A percentile compares a stretch with the other conserved stretches of the same genome.
Conservation (phyloP, 2,888 invertebrate species). For the Sisyra nigra region DNA sequence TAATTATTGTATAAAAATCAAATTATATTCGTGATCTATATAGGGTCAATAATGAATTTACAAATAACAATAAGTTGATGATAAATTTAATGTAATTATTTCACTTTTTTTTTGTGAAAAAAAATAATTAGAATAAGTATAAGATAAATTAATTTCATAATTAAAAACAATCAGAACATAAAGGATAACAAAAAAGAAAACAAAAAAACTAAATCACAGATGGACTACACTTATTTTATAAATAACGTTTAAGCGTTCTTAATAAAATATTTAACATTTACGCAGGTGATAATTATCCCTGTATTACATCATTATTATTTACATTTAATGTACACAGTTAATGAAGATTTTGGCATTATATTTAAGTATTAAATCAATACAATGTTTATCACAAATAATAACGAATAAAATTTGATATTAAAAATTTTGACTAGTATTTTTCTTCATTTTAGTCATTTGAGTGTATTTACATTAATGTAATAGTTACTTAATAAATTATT, state of each 20-base stretch:
- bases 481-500: constrained; percentile 3
- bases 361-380: background rate
- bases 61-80: background rate
- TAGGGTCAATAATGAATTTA: background rate
- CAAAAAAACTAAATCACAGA: constrained; percentile 6
- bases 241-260: constrained; percentile 9
- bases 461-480: constrained; percentile 5
- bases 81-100: background rate
- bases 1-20: no score
- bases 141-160: background rate
- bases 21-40: background rate
- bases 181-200: background rate
- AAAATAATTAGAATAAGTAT: background rate
- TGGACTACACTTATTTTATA: constrained; percentile 7
- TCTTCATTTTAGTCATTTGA: constrained; percentile 2
- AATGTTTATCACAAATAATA: constrained; percentile 8
- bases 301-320: constrained; percentile 6
- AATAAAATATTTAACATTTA: constrained; percentile 10
- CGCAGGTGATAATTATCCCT: constrained; percentile 5
- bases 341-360: constrained; percentile 9
- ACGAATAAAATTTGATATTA: constrained; percentile 6
- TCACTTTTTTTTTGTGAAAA: background rate
- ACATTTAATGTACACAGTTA: constrained; percentile 2
- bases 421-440: constrained; percentile 4
- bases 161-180: background rate